Conservation (phyloP, 2,888 invertebrate species). For the Lepetodrilus schrolli region DNA sequence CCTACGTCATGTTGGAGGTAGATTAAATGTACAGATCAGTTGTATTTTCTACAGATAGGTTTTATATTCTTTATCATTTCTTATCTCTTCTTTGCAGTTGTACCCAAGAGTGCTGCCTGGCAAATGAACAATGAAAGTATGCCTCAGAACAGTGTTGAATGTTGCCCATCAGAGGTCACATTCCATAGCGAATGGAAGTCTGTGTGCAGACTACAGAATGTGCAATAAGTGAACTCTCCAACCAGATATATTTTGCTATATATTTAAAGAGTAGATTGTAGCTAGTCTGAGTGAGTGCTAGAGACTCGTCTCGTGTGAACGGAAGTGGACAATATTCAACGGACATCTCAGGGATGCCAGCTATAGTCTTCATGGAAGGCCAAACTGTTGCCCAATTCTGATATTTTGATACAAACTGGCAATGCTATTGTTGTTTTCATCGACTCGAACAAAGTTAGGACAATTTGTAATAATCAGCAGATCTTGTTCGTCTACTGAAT, state of each 20-base stretch:
- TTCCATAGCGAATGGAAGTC: conserved; percentile 20
- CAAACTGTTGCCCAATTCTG: too few relatives aligned
- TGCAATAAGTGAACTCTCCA: conserved; percentile 16
- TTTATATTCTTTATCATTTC: too few relatives aligned
- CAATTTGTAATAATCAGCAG: too few relatives aligned
- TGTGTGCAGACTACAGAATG: not conserved
- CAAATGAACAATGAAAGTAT: not conserved
- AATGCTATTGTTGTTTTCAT: too few relatives aligned
- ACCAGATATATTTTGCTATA: conserved; percentile 20
- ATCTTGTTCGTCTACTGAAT: too few relatives aligned
- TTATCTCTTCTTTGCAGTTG: conserved; percentile 29
- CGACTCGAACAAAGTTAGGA: too few relatives aligned
- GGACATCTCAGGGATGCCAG: too few relatives aligned
- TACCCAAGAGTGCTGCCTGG: conserved; percentile 20
- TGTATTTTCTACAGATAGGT: too few relatives aligned
- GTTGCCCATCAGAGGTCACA: conserved; percentile 12
- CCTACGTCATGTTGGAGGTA: too few relatives aligned
- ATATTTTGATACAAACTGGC: too few relatives aligned
- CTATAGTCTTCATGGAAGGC: not conserved
- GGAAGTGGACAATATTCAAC: not conserved
- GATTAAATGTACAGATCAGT: too few relatives aligned
- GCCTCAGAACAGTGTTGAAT: not conserved
- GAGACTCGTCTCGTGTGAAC: too few relatives aligned
- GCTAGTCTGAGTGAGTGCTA: conserved; percentile 14
- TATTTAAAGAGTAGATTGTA: conserved; percentile 1